Percentiles rank a stretch among this genome's conserved stretches.
phyloP scores from a whole-genome alignment of 2,888 invertebrate genomes.

The Encarsia formosa region DNA sequence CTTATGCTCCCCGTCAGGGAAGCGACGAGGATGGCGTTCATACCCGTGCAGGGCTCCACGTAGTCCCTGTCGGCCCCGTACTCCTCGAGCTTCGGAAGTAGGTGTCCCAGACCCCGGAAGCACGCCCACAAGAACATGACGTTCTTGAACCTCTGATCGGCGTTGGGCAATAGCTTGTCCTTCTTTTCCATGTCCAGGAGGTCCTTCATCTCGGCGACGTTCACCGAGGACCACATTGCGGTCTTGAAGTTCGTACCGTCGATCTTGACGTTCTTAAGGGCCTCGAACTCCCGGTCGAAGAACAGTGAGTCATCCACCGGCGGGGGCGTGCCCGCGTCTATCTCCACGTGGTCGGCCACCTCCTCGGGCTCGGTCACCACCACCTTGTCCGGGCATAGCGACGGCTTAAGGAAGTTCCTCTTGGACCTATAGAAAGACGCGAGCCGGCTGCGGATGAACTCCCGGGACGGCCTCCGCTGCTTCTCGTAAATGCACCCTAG shows the following conservation, averaged over 20 bases:
- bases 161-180: slow-evolving; percentile 22
- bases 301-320: slow-evolving; percentile 47
- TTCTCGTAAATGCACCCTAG: slow-evolving; percentile 38
- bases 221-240: slow-evolving; percentile 43
- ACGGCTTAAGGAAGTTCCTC: slow-evolving; percentile 22
- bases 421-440: slow-evolving; percentile 39
- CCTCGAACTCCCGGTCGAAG: slow-evolving; percentile 43
- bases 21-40: slow-evolving; percentile 71
- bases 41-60: slow-evolving; percentile 67
- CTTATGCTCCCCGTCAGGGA: slow-evolving; percentile 72
- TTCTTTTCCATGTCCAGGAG: slow-evolving; percentile 41
- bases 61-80: slow-evolving; percentile 68
- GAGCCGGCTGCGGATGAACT: slow-evolving; percentile 33
- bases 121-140: slow-evolving; percentile 76
- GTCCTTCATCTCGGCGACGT: slow-evolving; percentile 40
- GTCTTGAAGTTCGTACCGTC: slow-evolving; percentile 39
- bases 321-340: slow-evolving; percentile 46
- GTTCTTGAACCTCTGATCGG: slow-evolving; percentile 49
- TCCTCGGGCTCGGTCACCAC: slow-evolving; percentile 6
- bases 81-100: slow-evolving; percentile 63
- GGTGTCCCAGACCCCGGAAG: slow-evolving; percentile 67
- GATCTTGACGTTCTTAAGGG: slow-evolving; percentile 34
- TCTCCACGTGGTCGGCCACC: slow-evolving; percentile 34
- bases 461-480: slow-evolving; percentile 24
- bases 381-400: slow-evolving; percentile 32